These are phyloP conservation scores for Xylophagus ater DNA, from an alignment of 2,888 invertebrate genomes.

Conservation along the genomic window DNA sequence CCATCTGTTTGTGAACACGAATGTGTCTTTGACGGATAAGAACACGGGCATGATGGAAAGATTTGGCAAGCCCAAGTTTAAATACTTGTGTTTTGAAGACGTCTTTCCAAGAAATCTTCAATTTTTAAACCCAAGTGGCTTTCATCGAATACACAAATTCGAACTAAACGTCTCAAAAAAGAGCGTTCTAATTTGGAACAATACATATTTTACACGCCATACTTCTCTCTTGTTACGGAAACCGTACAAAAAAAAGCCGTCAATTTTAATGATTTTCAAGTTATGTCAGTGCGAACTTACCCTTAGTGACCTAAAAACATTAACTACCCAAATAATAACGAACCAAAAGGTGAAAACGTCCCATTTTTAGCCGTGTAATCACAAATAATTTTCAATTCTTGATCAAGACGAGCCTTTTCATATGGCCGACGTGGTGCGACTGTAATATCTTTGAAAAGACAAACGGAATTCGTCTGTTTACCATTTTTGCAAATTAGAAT, in stretches of 20 bases:
- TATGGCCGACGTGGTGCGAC: conserved; percentile 95
- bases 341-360: no score
- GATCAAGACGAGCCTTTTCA: no score
- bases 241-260: no score
- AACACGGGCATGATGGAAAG: conserved; percentile 98
- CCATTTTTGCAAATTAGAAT: no score
- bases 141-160: conserved; percentile 96
- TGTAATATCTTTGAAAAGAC: conserved; percentile 97
- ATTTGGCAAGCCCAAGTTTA: no score
- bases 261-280: no score
- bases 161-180: conserved; percentile 88
- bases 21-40: conserved; percentile 98
- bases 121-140: conserved; percentile 91
- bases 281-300: no score
- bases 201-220: no score
- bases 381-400: no score
- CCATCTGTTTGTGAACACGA: conserved; percentile 97
- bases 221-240: conserved; percentile 98
- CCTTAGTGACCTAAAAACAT: no score
- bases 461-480: conserved; percentile 75
- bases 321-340: no score
- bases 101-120: conserved; percentile 98
- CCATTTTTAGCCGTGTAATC: no score
- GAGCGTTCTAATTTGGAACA: conserved; percentile 97
- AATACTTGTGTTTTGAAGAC: conserved; percentile 98